Evolutionary conservation across 2,888 invertebrate species (phyloP).

Genomic region (Clostera curtula): DNA sequence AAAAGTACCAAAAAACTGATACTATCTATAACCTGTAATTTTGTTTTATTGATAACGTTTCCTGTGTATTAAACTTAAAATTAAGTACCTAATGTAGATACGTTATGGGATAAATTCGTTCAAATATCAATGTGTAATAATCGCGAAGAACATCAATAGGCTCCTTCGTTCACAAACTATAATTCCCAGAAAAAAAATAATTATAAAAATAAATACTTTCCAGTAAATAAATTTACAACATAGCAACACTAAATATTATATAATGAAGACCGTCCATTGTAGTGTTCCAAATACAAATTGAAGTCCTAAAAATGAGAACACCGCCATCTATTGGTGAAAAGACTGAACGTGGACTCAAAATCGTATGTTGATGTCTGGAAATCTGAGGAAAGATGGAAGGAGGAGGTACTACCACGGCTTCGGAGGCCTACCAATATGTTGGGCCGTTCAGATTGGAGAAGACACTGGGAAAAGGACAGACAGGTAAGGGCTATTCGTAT

Average conservation of each 20-base stretch:
- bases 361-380: slow-evolving; percentile 29
- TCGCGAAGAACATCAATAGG: too few relatives aligned
- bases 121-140: too few relatives aligned
- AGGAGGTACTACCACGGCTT: slow-evolving; percentile 44
- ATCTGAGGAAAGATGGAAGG: slow-evolving; percentile 48
- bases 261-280: slow-evolving; percentile 14
- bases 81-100: too few relatives aligned
- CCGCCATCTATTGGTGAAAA: slow-evolving; percentile 20
- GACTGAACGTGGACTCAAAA: slow-evolving; percentile 24
- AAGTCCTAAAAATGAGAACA: slow-evolving; percentile 18
- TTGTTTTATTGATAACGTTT: too few relatives aligned
- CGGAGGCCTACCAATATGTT: slow-evolving; percentile 91
- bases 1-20: too few relatives aligned
- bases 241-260: slow-evolving; percentile 5
- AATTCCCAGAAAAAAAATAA: too few relatives aligned
- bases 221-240: too few relatives aligned
- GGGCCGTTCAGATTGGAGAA: slow-evolving; percentile 99
- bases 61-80: too few relatives aligned
- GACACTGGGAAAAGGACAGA: slow-evolving; percentile 99
- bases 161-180: too few relatives aligned
- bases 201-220: too few relatives aligned
- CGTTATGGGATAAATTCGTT: too few relatives aligned
- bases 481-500: slow-evolving; percentile 79
- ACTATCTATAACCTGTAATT: too few relatives aligned
- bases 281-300: slow-evolving; percentile 4